Conservation (phyloP, 2,797 vertebrate species). For the Chrosomus eos region DNA sequence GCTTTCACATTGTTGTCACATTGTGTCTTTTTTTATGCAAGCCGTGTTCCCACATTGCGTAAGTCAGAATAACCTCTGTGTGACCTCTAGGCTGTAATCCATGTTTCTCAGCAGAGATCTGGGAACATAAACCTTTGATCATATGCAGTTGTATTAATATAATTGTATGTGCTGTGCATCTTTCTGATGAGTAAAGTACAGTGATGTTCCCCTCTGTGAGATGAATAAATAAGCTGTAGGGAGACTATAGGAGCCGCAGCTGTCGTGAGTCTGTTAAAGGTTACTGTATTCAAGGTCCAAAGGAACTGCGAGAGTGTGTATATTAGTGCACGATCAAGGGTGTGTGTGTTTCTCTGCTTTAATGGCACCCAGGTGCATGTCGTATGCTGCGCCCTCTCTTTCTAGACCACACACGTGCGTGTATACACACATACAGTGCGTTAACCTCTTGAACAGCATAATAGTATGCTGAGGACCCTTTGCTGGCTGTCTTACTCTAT, state of each 20-base stretch:
- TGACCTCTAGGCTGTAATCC: conserved; percentile 30
- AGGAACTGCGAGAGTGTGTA: conserved; percentile 21
- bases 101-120: conserved; percentile 32
- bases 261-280: conserved; percentile 52
- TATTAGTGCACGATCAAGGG: conserved; percentile 28
- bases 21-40: not conserved
- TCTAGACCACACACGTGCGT: conserved; percentile 34
- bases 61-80: conserved; percentile 16
- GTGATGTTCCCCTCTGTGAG: conserved; percentile 31
- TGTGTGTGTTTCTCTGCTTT: not conserved
- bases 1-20: not conserved
- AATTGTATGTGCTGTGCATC: conserved; percentile 20
- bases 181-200: conserved; percentile 34
- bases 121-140: conserved; percentile 48
- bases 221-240: conserved; percentile 49
- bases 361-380: conserved; percentile 51
- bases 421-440: conserved; percentile 19
- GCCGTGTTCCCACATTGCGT: not conserved
- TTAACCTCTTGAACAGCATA: conserved; percentile 46
- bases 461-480: conserved; percentile 39
- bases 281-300: conserved; percentile 52
- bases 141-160: conserved; percentile 40
- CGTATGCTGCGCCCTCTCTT: not conserved
- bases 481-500: conserved; percentile 61
- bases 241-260: conserved; percentile 54